Percentiles rank a stretch among this genome's conserved stretches.
phyloP scores from a whole-genome alignment of 2,797 vertebrate species.

The Pseudopleuronectes americanus region DNA sequence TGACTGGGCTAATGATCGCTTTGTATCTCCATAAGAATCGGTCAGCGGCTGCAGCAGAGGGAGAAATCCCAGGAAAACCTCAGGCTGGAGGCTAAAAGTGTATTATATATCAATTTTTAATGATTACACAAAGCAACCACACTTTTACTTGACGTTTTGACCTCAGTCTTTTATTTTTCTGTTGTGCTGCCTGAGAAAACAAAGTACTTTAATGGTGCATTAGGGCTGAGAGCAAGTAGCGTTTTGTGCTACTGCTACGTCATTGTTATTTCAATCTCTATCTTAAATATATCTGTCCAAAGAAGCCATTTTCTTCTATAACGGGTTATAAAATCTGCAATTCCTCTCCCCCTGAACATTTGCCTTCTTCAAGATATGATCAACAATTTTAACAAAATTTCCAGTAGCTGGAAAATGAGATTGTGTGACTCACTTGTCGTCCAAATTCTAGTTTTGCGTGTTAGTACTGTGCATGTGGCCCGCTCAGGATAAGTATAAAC shows the following conservation, averaged over 20 bases:
- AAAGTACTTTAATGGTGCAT: background rate
- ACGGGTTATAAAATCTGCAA: no score
- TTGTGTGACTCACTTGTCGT: slow-evolving; percentile 26
- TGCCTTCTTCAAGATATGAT: background rate
- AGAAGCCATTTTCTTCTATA: no score
- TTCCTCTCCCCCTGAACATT: no score
- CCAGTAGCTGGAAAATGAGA: slow-evolving; percentile 24
- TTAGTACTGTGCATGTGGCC: background rate
- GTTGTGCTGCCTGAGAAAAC: background rate
- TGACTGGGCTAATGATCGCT: slow-evolving; percentile 49
- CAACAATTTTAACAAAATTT: slow-evolving; percentile 19
- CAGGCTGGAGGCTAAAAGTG: slow-evolving; percentile 9
- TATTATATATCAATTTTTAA: slow-evolving; percentile 22
- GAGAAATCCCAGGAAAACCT: slow-evolving; percentile 18
- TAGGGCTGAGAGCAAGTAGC: background rate
- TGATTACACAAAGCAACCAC: slow-evolving; percentile 14
- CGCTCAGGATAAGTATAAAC: no score
- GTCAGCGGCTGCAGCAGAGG: slow-evolving; percentile 21
- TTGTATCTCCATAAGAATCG: slow-evolving; percentile 37
- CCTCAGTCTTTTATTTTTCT: slow-evolving; percentile 1
- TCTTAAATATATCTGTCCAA: no score
- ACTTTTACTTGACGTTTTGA: background rate
- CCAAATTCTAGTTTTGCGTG: slow-evolving; percentile 40
- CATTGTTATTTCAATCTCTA: no score
- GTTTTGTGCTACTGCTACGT: no score